These are phyloP conservation scores for Dasypogon diadema DNA, from an alignment of 2,888 invertebrate genomes.

Conservation along the genomic window DNA sequence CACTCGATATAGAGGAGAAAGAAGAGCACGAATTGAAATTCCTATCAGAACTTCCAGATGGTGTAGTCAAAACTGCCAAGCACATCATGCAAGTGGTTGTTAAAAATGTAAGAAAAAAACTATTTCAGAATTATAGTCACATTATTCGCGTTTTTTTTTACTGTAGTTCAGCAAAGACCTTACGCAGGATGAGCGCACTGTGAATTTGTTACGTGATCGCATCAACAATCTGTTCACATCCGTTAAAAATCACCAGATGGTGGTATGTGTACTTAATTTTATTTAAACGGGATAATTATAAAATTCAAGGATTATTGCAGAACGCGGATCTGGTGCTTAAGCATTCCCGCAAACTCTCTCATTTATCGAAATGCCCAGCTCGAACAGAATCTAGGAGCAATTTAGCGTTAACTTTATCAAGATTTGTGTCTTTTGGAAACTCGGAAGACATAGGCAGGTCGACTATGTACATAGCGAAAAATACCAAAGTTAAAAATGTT, in stretches of 20 bases:
- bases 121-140: not conserved
- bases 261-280: conserved; percentile 22
- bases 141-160: not conserved
- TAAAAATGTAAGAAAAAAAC: conserved; percentile 57
- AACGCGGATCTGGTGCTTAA: not conserved
- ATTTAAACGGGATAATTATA: not conserved
- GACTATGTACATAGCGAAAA: conserved; percentile 62
- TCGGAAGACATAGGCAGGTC: conserved; percentile 64
- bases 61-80: conserved; percentile 62
- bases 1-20: not conserved
- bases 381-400: too few relatives aligned
- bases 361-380: too few relatives aligned
- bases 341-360: too few relatives aligned
- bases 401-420: conserved; percentile 54
- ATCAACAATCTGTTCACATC: not conserved
- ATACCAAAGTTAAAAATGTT: conserved; percentile 59
- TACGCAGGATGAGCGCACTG: not conserved
- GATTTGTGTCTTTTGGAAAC: conserved; percentile 62
- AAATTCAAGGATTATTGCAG: not conserved
- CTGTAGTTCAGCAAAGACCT: conserved; percentile 32
- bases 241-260: not conserved
- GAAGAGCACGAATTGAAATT: not conserved
- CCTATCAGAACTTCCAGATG: not conserved
- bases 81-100: conserved; percentile 64
- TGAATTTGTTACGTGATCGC: not conserved